Evolutionary conservation across 2,888 invertebrate species (phyloP).

Genomic region (Chymomyza amoena): DNA sequence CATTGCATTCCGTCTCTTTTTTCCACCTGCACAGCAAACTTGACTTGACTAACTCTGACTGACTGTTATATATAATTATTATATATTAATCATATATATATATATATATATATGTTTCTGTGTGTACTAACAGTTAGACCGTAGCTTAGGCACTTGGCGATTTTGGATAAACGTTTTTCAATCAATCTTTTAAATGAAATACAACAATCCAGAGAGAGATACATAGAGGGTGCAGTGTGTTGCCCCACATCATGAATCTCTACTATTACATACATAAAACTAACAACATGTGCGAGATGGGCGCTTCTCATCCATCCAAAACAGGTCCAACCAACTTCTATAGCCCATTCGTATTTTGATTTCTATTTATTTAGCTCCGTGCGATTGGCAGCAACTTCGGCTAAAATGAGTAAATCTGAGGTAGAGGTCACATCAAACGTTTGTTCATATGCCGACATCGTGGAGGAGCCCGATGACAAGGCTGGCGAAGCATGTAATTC

Average conservation of each 20-base stretch:
- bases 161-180: not conserved
- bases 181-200: constrained; percentile 3
- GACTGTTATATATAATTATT: not conserved
- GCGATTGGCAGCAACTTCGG: constrained; percentile 78
- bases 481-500: constrained; percentile 14
- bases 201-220: not conserved
- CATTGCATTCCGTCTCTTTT: constrained; percentile 28
- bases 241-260: constrained; percentile 1
- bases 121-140: not conserved
- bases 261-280: not conserved
- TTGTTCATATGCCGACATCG: constrained; percentile 26
- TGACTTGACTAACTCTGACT: not conserved
- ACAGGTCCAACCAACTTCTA: not conserved
- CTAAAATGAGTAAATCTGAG: constrained; percentile 78
- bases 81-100: not conserved
- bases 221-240: not conserved
- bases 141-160: constrained; percentile 3
- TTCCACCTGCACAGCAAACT: constrained; percentile 10
- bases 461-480: constrained; percentile 39
- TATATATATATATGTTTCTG: no score
- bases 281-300: not conserved
- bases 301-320: not conserved
- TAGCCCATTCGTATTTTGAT: constrained; percentile 17
- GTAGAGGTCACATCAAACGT: constrained; percentile 68
- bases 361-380: constrained; percentile 72